A percentile compares a stretch with the other conserved stretches of the same genome.
Conservation (phyloP, 2,797 vertebrate genomes). For the Urocyon cinereoargenteus region DNA sequence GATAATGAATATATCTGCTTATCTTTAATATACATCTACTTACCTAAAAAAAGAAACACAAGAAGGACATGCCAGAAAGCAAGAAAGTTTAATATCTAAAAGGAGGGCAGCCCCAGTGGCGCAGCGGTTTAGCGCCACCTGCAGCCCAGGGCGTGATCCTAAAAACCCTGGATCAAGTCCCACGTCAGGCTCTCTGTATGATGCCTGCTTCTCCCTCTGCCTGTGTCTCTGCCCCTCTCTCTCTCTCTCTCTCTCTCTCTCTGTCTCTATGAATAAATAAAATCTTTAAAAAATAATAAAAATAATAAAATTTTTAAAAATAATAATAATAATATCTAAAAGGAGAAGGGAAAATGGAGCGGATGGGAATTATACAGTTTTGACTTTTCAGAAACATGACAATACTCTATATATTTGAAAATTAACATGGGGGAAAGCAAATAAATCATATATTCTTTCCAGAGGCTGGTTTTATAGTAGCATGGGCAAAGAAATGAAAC, state of each 20-base stretch:
- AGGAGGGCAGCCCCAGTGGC: neutral
- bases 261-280: too few relatives aligned
- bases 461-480: neutral
- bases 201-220: too few relatives aligned
- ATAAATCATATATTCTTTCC: slow-evolving; percentile 14
- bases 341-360: neutral
- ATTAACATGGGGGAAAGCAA: neutral
- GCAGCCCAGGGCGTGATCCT: too few relatives aligned
- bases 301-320: too few relatives aligned
- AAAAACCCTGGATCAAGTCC: too few relatives aligned
- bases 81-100: neutral
- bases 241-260: too few relatives aligned
- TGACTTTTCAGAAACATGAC: slow-evolving; percentile 14
- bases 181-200: too few relatives aligned
- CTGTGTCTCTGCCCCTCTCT: too few relatives aligned
- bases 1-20: neutral
- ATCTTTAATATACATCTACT: neutral
- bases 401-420: slow-evolving; percentile 29
- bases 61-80: neutral
- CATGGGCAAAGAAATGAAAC: neutral
- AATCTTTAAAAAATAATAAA: too few relatives aligned
- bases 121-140: too few relatives aligned
- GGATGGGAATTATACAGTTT: neutral
- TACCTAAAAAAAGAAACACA: neutral
- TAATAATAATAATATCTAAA: neutral